Base-by-base conservation (phyloP, 2,797 vertebrate genomes). In the Tadarida brasiliensis region DNA sequence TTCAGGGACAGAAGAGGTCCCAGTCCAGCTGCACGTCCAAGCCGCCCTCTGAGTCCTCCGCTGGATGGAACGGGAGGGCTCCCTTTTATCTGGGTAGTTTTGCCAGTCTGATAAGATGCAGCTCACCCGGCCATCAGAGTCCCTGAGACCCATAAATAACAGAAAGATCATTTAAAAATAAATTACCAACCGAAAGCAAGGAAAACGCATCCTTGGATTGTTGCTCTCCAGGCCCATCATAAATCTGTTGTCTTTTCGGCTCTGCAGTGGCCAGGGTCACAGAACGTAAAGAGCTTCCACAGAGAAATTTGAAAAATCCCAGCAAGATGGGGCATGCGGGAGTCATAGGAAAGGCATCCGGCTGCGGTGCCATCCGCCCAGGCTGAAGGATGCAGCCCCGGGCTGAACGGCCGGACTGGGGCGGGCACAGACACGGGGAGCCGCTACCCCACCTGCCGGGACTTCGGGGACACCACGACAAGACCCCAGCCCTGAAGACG, bases 121-220 rank as follows among this genome's bases (percentile, higher is more conserved):
- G 95, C 78, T 95, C 94, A 82, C 90, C 86, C 0, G 0, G 94
- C 57, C 91, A 92, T 88, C 78, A 51, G 88, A 83, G 94, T 94
- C 67, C 12, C 67, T 0, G 20, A 67, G 93, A 95, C 71, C 93
- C 91, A 94, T 95, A 96, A 97, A 97, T 96, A 96, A 95, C 81
- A 56, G 80, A 91, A 90, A 96, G 95, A 95, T 96, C 94, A 95
- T 96, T 97, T 95, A 95, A 97, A 98, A 97, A 91, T 97, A 97
- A 96, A 98, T 97, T 95, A 96, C 80, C 24, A 8, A 54, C 57
- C 2, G 56, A 95, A 81, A 70, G 86, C 61, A 15, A 10, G 73
- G 90, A 57, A 93, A 88, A 87, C 14, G 33, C 94, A 76, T 73
- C 92, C 97, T 20, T 28, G 76, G 91, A 33, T 56, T 86, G 85